Percentiles rank a stretch among this genome's conserved stretches.
phyloP scores from a whole-genome alignment of 2,797 vertebrate species.

The Poecilia wingei region DNA sequence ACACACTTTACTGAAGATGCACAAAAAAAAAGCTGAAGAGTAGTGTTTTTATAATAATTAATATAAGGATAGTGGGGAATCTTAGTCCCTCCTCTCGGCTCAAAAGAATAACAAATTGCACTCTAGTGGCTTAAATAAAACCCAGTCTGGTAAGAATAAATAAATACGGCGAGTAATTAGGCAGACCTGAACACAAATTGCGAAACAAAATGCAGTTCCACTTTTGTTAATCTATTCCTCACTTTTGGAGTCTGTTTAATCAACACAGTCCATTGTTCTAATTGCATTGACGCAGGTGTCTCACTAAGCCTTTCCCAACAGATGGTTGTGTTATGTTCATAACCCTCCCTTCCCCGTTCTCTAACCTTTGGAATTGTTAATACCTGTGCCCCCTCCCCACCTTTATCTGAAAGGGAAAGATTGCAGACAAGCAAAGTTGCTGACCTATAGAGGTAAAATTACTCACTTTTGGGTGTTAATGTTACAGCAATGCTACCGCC shows the following conservation, averaged over 20 bases:
- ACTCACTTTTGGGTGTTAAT: slow-evolving; percentile 75
- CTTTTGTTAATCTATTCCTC: slow-evolving; percentile 51
- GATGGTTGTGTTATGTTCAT: slow-evolving; percentile 5
- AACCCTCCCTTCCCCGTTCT: slow-evolving; percentile 12
- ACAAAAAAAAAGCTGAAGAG: slow-evolving; percentile 10
- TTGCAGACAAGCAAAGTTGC: slow-evolving; percentile 67
- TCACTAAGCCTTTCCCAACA: slow-evolving; percentile 19
- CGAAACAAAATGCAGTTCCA: slow-evolving; percentile 26
- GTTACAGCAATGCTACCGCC: slow-evolving; percentile 66
- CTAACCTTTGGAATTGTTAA: slow-evolving; percentile 39
- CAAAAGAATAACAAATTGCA: slow-evolving; percentile 45
- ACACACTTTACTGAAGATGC: slow-evolving; percentile 37
- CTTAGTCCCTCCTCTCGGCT: slow-evolving; percentile 17
- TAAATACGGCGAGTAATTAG: slow-evolving; percentile 51
- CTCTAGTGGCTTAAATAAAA: slow-evolving; percentile 52
- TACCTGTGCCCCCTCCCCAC: slow-evolving; percentile 26
- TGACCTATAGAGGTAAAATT: slow-evolving; percentile 75
- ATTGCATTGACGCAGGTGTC: slow-evolving; percentile 33
- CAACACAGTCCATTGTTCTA: slow-evolving; percentile 43
- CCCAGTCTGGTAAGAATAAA: slow-evolving; percentile 39
- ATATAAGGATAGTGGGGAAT: slow-evolving; percentile 26
- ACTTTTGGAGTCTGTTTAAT: slow-evolving; percentile 41
- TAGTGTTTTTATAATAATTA: slow-evolving; percentile 17
- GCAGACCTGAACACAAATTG: slow-evolving; percentile 22
- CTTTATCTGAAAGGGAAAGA: slow-evolving; percentile 46